phyloP scores from a whole-genome alignment of 2,113 vertebrate genomes.

The Hippolais icterina region DNA sequence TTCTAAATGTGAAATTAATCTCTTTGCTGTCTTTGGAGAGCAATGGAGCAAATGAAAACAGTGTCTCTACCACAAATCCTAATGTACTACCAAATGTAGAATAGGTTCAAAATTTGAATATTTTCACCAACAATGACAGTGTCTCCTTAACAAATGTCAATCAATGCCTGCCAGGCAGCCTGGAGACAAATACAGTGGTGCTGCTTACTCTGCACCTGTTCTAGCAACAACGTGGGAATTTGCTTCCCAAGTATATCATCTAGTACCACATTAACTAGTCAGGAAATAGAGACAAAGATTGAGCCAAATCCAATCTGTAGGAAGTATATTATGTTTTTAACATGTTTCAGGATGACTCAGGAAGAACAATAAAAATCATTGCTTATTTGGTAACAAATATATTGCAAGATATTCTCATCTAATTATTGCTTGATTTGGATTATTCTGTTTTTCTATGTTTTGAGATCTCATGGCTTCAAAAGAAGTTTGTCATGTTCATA shows the following conservation, averaged over 20 bases:
- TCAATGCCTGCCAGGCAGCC: neutral
- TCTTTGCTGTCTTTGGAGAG: neutral
- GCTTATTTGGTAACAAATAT: neutral
- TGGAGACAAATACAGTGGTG: neutral
- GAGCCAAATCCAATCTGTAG: neutral
- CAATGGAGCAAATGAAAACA: neutral
- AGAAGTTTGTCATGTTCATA: neutral
- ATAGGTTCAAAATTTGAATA: neutral
- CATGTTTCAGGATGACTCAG: neutral
- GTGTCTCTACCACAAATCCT: neutral
- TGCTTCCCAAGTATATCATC: neutral
- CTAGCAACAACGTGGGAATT: neutral
- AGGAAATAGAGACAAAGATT: neutral
- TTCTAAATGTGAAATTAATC: neutral
- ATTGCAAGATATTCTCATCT: neutral
- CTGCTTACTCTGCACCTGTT: neutral
- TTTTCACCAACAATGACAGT: neutral
- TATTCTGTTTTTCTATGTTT: neutral
- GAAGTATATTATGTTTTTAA: neutral
- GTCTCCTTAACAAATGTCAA: neutral
- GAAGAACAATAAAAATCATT: neutral
- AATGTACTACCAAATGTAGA: neutral
- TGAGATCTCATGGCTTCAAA: neutral
- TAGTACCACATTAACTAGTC: neutral
- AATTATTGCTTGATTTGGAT: neutral